A percentile compares a stretch with the other conserved stretches of the same genome.
phyloP scores from a whole-genome alignment of 2,888 invertebrate species.

The Heliconius erato region DNA sequence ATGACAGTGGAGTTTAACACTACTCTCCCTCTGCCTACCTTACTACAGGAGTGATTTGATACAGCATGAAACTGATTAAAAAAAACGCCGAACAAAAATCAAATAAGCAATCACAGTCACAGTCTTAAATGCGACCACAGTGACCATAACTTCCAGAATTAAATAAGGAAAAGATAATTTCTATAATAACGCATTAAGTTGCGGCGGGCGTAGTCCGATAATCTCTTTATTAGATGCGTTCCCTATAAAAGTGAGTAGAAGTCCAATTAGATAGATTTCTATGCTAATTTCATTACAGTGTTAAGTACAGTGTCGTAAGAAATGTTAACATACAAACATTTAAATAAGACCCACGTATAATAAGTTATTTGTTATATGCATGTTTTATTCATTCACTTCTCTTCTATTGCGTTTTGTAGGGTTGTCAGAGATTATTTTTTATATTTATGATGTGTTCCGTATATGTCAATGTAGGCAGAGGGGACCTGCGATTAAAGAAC shows the following conservation, averaged over 20 bases:
- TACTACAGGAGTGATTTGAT: too few relatives aligned
- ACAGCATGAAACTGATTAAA: neutral
- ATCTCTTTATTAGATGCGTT: slow-evolving; percentile 38
- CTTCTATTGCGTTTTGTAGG: neutral
- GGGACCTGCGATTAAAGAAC: too few relatives aligned
- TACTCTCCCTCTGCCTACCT: too few relatives aligned
- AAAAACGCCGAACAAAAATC: neutral
- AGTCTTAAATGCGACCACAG: neutral
- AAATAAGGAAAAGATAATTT: slow-evolving; percentile 12
- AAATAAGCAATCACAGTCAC: neutral
- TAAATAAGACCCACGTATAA: slow-evolving; percentile 6
- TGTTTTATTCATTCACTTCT: neutral
- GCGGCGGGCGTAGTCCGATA: slow-evolving; percentile 30
- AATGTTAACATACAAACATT: slow-evolving; percentile 3
- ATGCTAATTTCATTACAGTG: slow-evolving; percentile 76
- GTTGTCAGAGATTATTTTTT: neutral
- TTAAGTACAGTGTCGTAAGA: slow-evolving; percentile 55
- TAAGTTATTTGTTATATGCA: neutral
- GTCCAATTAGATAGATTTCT: slow-evolving; percentile 75
- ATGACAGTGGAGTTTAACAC: too few relatives aligned
- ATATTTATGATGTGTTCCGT: too few relatives aligned
- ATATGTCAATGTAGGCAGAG: too few relatives aligned
- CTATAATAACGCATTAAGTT: slow-evolving; percentile 22
- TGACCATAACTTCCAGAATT: neutral
- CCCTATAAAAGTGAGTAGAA: slow-evolving; percentile 39